phyloP scores from a whole-genome alignment of 2,888 invertebrate genomes.

The Phaedon cochleariae region DNA sequence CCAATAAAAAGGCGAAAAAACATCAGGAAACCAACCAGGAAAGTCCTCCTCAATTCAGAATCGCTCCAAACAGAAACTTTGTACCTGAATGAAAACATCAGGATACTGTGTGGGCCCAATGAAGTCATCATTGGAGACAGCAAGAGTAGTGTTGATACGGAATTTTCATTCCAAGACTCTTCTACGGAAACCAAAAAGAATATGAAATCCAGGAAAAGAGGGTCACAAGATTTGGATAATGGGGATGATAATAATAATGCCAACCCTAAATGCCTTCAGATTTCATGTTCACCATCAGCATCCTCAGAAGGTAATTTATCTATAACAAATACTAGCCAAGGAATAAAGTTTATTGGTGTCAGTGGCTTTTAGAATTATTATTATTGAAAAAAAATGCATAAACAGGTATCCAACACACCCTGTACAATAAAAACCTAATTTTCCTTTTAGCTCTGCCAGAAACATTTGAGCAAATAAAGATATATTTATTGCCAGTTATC shows the following conservation, averaged over 20 bases:
- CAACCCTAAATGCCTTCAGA: not conserved
- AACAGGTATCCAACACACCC: no score
- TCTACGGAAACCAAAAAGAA: constrained; percentile 35
- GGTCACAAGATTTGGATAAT: not conserved
- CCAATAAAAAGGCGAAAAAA: constrained; percentile 25
- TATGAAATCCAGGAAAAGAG: not conserved
- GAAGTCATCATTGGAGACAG: constrained; percentile 48
- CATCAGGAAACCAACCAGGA: constrained; percentile 17
- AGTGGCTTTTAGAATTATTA: no score
- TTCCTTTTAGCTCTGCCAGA: no score
- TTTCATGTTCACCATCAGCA: constrained; percentile 19
- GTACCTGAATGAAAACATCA: constrained; percentile 46
- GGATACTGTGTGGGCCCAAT: constrained; percentile 47
- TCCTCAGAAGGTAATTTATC: constrained; percentile 27
- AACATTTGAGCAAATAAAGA: no score
- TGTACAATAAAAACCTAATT: no score
- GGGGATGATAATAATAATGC: not conserved
- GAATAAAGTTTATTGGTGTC: no score
- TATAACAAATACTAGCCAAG: no score
- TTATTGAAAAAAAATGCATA: no score
- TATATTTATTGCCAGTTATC: no score
- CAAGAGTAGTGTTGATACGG: constrained; percentile 45
- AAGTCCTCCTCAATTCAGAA: constrained; percentile 10
- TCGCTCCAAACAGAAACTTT: constrained; percentile 41
- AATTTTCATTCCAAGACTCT: constrained; percentile 47